Percentiles rank a stretch among this genome's conserved stretches.
phyloP scores from a whole-genome alignment of 2,113 vertebrate genomes.

The Thoracochromis brauschi region DNA sequence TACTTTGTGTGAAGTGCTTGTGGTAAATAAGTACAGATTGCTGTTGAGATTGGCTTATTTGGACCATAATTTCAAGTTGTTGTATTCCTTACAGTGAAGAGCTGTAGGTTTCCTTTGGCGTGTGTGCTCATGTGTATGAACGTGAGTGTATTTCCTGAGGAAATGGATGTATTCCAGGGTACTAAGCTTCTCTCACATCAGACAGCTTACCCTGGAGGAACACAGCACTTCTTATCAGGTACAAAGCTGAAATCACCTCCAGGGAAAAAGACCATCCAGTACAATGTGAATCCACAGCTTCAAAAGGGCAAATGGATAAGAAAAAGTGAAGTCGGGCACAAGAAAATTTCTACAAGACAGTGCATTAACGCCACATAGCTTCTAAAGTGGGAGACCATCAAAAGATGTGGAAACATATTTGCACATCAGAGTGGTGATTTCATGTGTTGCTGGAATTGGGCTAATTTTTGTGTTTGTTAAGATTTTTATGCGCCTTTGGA shows the following conservation, averaged over 20 bases:
- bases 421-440: neutral
- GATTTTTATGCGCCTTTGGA: neutral
- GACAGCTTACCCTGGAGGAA: constrained; percentile 45
- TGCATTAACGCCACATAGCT: neutral
- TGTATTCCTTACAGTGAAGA: neutral
- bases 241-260: constrained; percentile 36
- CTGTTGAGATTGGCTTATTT: neutral
- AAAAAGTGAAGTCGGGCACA: constrained; percentile 11
- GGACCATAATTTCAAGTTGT: neutral
- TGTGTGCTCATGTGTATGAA: neutral
- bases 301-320: constrained; percentile 45
- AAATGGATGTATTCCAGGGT: constrained; percentile 24
- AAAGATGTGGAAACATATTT: neutral
- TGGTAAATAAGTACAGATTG: neutral
- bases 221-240: constrained; percentile 46
- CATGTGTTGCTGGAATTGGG: neutral
- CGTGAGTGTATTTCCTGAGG: constrained; percentile 12
- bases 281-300: constrained; percentile 11
- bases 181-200: constrained; percentile 44
- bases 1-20: neutral
- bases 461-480: neutral
- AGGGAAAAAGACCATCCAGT: constrained; percentile 40
- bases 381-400: neutral
- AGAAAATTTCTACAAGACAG: neutral
- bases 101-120: neutral